Percentiles rank a stretch among this genome's conserved stretches.
Evolutionary conservation across 2,888 invertebrate species (phyloP).

Genomic region (Agonopterix arenella): DNA sequence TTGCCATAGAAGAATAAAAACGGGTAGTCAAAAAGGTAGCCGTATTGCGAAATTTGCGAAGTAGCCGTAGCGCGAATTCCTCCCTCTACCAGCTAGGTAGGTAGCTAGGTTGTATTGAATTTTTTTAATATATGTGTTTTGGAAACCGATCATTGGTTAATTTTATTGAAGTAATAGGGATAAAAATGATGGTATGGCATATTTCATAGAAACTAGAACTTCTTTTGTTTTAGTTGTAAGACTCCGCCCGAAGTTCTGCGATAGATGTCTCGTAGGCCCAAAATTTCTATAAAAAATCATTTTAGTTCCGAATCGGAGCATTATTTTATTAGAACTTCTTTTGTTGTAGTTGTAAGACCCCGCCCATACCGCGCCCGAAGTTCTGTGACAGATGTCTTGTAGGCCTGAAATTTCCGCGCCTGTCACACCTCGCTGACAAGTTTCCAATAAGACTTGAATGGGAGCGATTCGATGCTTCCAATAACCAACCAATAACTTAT

Average conservation of each 20-base stretch:
- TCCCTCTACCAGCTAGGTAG: too few relatives aligned
- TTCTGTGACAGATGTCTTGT: slow-evolving; percentile 29
- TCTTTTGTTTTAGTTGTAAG: slow-evolving; percentile 1
- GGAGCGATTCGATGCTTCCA: slow-evolving; percentile 22
- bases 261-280: slow-evolving; percentile 29
- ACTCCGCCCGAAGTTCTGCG: slow-evolving; percentile 11
- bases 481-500: slow-evolving; percentile 18
- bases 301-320: too few relatives aligned
- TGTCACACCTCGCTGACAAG: slow-evolving; percentile 35
- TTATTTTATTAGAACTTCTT: not conserved
- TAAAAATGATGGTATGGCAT: too few relatives aligned
- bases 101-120: too few relatives aligned
- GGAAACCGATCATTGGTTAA: too few relatives aligned
- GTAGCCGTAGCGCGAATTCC: too few relatives aligned
- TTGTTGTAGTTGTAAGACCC: slow-evolving; percentile 5
- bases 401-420: slow-evolving; percentile 33
- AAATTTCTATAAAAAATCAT: slow-evolving; percentile 11
- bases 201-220: not conserved
- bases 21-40: too few relatives aligned
- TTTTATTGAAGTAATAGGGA: too few relatives aligned
- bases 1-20: too few relatives aligned
- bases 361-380: slow-evolving; percentile 9
- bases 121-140: too few relatives aligned
- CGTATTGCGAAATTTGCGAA: too few relatives aligned
- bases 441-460: slow-evolving; percentile 27